phyloP scores from a whole-genome alignment of 2,113 vertebrate genomes.

The Sinocyclocheilus anshuiensis region DNA sequence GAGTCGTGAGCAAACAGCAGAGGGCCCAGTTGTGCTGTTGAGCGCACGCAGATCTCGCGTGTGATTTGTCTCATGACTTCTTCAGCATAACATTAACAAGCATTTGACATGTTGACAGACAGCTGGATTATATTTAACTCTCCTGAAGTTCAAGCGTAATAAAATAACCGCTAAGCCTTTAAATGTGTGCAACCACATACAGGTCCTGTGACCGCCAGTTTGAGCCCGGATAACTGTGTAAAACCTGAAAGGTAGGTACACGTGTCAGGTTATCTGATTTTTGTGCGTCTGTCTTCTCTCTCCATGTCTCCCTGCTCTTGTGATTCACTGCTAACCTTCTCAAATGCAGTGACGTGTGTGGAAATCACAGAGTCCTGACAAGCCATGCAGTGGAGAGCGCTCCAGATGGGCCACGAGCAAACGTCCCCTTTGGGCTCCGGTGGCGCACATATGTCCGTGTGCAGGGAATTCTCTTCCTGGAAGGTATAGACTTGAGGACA shows the following conservation, averaged over 20 bases:
- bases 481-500: conserved; percentile 24
- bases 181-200: not conserved
- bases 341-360: conserved; percentile 44
- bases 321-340: conserved; percentile 30
- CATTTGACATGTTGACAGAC: conserved; percentile 6
- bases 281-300: not conserved
- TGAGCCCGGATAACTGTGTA: not conserved
- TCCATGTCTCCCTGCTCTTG: not conserved
- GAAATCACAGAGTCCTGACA: conserved; percentile 35
- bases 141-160: not conserved
- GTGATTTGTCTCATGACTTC: not conserved
- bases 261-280: not conserved
- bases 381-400: conserved; percentile 37
- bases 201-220: not conserved
- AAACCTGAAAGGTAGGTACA: not conserved
- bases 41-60: not conserved
- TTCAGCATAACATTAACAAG: not conserved
- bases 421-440: conserved; percentile 15
- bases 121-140: not conserved
- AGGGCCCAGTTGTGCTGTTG: conserved; percentile 50
- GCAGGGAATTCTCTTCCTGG: conserved; percentile 30
- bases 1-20: conserved; percentile 32
- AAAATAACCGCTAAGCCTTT: not conserved
- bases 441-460: conserved; percentile 34
- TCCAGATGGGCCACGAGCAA: conserved; percentile 47